Evolutionary conservation across 2,888 invertebrate genomes (phyloP), one percentile per base, ranked within the genome.

Genomic region (Meteorus colon): DNA sequence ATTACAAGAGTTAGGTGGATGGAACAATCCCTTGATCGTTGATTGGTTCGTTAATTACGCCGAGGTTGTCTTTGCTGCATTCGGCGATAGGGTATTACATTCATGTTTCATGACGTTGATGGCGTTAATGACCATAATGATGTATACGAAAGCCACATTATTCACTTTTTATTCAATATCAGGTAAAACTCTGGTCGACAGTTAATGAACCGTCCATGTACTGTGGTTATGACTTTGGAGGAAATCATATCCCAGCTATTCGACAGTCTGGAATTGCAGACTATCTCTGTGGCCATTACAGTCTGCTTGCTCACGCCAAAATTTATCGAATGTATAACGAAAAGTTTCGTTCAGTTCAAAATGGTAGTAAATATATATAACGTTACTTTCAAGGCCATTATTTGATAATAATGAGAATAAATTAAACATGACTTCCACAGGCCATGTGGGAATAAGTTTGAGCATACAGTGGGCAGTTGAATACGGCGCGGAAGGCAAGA

Each of bases 201-300:
- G 92, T 96, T 80, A 96, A 96, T 85, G 96, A 96, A 85, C 95
- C 95, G 2, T 91, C 91, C 90, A 90, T 92, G 82, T 91, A 91
- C 62, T 92, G 92, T 82, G 86, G 91, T 77, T 89, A 90, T 82
- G 92, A 92, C 8, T 93, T 92, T 80, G 93, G 92, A 0, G 73
- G 78, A 24, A 48, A 74, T 19, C 27, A 63, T 6, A 70, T 70
- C 6, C 76, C 76, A 73, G 82, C 81, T 6, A 62, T 87, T 24
- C 79, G 83, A 37, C 82, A 83, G 41, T 91, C 90, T 63, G 93
- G 92, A 5, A 83, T 91, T 24, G 92, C 91, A 0, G 92, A 92
- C 69, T 95, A 95, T 86, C 85, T 92, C 68, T 94, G 93, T 77
- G 90, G 90, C 0, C 94, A 94, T 84, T 93, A 93, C 82, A 88